A percentile compares a stretch with the other conserved stretches of the same genome.
These are phyloP conservation scores for Orestias chungarensis DNA, from an alignment of 2,797 vertebrate genomes.

Conservation along the genomic window DNA sequence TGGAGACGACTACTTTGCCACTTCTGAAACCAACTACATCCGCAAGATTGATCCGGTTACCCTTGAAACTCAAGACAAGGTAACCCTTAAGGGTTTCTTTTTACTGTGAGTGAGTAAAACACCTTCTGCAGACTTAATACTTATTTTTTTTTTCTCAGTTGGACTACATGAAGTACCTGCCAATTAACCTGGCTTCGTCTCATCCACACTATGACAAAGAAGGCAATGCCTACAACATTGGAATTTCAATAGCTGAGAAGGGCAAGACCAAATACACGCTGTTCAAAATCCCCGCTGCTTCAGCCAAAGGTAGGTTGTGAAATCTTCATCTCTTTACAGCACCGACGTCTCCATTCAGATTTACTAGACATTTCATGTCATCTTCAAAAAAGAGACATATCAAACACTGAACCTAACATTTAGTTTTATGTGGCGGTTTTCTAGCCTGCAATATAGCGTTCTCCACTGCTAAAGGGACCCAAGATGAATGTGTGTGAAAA, in stretches of 20 bases:
- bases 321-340: background rate
- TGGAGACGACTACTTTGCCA: constrained; percentile 89
- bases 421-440: background rate
- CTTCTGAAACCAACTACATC: constrained; percentile 94
- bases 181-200: constrained; percentile 85
- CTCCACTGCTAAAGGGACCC: background rate
- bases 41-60: constrained; percentile 89
- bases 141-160: constrained; percentile 76
- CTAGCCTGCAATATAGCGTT: background rate
- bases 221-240: constrained; percentile 91
- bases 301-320: constrained; percentile 57
- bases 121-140: background rate
- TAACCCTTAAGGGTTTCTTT: constrained; percentile 47
- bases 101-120: background rate
- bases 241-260: constrained; percentile 91
- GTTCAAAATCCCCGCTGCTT: constrained; percentile 88
- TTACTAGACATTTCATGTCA: background rate
- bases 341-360: background rate
- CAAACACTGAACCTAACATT: background rate
- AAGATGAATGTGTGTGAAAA: background rate
- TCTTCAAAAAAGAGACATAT: background rate
- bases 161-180: constrained; percentile 89
- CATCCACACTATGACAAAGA: constrained; percentile 94
- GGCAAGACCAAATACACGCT: constrained; percentile 92
- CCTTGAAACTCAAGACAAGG: constrained; percentile 93